Percentiles rank a stretch among this genome's conserved stretches.
phyloP scores from a whole-genome alignment of 2,888 invertebrate genomes.

The Tipula vernalis region DNA sequence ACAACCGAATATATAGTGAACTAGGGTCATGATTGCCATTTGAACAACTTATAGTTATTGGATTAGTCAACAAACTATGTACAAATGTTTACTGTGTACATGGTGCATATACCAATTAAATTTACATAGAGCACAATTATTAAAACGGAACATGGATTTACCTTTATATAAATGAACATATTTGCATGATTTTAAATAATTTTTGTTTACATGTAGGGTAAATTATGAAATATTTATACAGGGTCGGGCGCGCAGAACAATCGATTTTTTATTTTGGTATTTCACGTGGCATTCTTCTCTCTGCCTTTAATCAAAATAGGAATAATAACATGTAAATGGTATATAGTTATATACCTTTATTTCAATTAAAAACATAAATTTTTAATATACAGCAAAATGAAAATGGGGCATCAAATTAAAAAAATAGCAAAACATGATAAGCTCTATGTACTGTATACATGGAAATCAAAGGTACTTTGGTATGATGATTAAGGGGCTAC shows the following conservation, averaged over 20 bases:
- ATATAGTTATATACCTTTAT: background rate
- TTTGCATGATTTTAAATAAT: background rate
- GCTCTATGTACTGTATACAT: background rate
- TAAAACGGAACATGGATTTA: background rate
- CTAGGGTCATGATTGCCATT: background rate
- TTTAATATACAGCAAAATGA: background rate
- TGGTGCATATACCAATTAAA: background rate
- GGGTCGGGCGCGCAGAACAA: background rate
- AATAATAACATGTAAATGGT: background rate
- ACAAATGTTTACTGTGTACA: background rate
- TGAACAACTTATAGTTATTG: background rate
- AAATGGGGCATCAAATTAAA: background rate
- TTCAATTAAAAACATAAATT: background rate
- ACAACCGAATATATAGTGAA: background rate
- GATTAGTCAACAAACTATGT: background rate
- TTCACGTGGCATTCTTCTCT: background rate
- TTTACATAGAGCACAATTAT: background rate
- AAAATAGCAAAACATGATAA: background rate
- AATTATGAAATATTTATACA: background rate
- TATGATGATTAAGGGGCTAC: background rate
- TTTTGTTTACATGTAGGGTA: background rate
- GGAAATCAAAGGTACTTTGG: background rate
- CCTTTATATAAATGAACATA: background rate
- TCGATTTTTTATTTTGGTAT: background rate
- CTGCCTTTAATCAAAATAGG: background rate